Base-by-base conservation (phyloP, 2,113 vertebrate genomes). In the Periophthalmus modestus region DNA sequence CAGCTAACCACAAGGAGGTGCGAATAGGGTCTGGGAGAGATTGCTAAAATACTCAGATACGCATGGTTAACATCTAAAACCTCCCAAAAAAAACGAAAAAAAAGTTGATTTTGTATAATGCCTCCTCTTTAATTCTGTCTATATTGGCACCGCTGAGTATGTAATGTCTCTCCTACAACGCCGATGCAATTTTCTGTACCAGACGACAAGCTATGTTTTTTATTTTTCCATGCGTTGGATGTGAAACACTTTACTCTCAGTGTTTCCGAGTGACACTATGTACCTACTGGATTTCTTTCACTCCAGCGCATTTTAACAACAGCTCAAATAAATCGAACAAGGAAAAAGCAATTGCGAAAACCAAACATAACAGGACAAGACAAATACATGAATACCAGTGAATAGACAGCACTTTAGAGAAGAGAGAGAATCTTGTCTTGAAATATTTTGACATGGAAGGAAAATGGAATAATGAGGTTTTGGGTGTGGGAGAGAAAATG, bases 201-300 rank as follows among this genome's bases (percentile, higher is more conserved):
- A 36, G n/a, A 21, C 34, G 21, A 57, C 52, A 16, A 34, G 57
- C 12, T 14, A 28, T 28, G 57, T 59, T 14, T 59, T 18, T 16
- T 16, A 52, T 57, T 57, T 57, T 21, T 57, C 23, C n/a, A 57
- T 23, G 28, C 1, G 28, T 28, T 28, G 28, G 28, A 28, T 28
- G 19, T 21, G 19, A 57, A 21, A 57, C 54, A 23, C 54, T 57
- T 57, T 57, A 16, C 50, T 24, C 28, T 34, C 14, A 15, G 28
- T 19, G 34, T 62, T 62, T 62, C 59, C 28, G 1, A 18, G 59
- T 18, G 59, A 62, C 59, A 34, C 24, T 6, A 28, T 59, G 21
- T 59, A 59, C 14, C n/a, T 65, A 65, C 43, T 65, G 62, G 9
- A 65, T 65, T 65, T n/a, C 62, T 65, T 65, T 65, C 34, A 65